Base-by-base conservation (phyloP, 2,888 invertebrate species). In the Camponotus fellah region DNA sequence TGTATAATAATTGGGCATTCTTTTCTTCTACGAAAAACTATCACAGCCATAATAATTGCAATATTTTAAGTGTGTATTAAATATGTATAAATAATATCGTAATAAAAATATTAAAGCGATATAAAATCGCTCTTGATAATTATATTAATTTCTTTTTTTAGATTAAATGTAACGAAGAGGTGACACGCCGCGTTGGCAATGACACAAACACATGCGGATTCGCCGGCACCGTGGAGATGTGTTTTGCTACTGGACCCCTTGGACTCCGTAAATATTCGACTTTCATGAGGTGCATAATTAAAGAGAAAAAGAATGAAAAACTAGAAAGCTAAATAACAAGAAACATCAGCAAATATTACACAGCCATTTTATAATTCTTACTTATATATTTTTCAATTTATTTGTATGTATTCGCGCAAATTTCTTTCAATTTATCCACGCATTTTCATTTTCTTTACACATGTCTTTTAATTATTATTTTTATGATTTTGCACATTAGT, bases 141-240 rank as follows among this genome's bases (percentile, higher is more conserved):
- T 32, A 60, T 74, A 60, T 60, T 40, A 32, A 60, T 65, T 60
- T 58, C 12, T 46, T 9, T 5, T 58, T 80, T 12, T 94, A 97
- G 97, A 94, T 97, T n/a, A 96, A 95, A 87, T 97, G 97, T 89
- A 97, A 98, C 53, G 96, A 96, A 85, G 97, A 96, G 92, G 96
- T 98, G 95, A 95, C 96, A 68, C 95, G 95, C 46, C 95, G 96
- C 77, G 95, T 96, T 2, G 96, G 97, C n/a, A 87, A 92, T 85
- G 92, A 96, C 0, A 95, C 95, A 0, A 95, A 95, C 14, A 95
- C 96, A 2, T 96, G 97, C 87, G 97, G 98, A 92, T 97, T 98
- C 94, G 98, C 98, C 0, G 97, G 97, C 86, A 98, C 98, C 0
- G 98, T 98, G 75, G 97, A 97, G 92, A 95, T 97, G 85, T 97